Conservation (phyloP, 2,888 invertebrate genomes). For the Polia nebulosa region DNA sequence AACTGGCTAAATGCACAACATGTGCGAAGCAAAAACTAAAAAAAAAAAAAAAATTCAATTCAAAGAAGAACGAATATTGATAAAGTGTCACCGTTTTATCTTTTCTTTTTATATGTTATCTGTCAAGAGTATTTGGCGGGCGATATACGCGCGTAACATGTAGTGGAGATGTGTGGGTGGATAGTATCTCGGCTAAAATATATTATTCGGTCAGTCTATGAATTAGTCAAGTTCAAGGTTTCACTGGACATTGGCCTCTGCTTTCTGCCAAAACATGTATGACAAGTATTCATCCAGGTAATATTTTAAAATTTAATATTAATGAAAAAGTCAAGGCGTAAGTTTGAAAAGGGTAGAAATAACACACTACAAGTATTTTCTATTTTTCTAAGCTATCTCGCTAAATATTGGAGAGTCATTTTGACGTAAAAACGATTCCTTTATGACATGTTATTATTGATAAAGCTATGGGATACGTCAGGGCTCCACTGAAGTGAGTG, state of each 20-base stretch:
- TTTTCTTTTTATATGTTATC: too few species aligned
- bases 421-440: constrained; percentile 30
- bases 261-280: background rate
- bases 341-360: constrained; percentile 5
- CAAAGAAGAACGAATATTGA: too few species aligned
- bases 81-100: too few species aligned
- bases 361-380: background rate
- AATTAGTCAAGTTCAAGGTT: too few species aligned
- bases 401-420: constrained; percentile 1
- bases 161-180: too few species aligned
- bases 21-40: too few species aligned
- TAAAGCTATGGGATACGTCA: constrained; percentile 17
- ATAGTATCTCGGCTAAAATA: background rate
- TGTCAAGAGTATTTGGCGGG: too few species aligned
- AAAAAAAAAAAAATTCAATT: too few species aligned
- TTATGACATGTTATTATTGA: constrained; percentile 31
- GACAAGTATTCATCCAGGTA: background rate
- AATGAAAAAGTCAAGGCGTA: background rate
- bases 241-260: background rate
- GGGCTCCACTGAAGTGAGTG: constrained; percentile 6
- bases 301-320: constrained; percentile 1
- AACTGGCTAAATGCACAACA: too few species aligned
- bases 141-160: too few species aligned
- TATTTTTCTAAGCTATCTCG: background rate
- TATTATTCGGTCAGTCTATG: background rate